Evolutionary conservation across 2,888 invertebrate species (phyloP).

Genomic region (Papilio elwesi): DNA sequence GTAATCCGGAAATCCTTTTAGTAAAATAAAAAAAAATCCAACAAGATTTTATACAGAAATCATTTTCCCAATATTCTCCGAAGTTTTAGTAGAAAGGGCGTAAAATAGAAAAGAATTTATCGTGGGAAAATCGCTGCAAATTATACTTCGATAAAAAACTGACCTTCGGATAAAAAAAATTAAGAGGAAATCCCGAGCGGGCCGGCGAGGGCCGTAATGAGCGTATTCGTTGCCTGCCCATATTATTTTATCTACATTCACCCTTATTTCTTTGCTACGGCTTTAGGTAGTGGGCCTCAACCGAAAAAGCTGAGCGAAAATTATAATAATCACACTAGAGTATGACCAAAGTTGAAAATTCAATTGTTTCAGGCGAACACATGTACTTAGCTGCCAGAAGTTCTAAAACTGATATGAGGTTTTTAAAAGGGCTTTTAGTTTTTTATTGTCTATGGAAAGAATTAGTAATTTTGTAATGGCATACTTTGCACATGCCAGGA

Average conservation of each 20-base stretch:
- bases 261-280: slow-evolving; percentile 29
- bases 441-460: too few relatives aligned
- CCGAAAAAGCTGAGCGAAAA: neutral
- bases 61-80: neutral
- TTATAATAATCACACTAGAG: too few relatives aligned
- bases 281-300: neutral
- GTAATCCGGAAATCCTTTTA: too few relatives aligned
- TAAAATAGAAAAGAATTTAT: slow-evolving; percentile 14
- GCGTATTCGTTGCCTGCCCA: slow-evolving; percentile 24
- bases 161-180: slow-evolving; percentile 26
- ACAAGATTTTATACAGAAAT: neutral
- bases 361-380: too few relatives aligned
- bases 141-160: slow-evolving; percentile 25
- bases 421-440: too few relatives aligned
- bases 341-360: too few relatives aligned
- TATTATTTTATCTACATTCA: slow-evolving; percentile 35
- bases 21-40: neutral
- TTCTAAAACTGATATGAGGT: too few relatives aligned
- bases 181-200: slow-evolving; percentile 29
- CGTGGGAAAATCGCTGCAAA: neutral
- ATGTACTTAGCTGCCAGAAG: too few relatives aligned
- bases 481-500: too few relatives aligned
- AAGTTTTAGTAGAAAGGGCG: neutral
- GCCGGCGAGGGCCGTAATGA: slow-evolving; percentile 20
- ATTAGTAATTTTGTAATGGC: too few relatives aligned